Evolutionary conservation across 2,113 vertebrate species (phyloP).

Genomic region (Rhinogobius similis): DNA sequence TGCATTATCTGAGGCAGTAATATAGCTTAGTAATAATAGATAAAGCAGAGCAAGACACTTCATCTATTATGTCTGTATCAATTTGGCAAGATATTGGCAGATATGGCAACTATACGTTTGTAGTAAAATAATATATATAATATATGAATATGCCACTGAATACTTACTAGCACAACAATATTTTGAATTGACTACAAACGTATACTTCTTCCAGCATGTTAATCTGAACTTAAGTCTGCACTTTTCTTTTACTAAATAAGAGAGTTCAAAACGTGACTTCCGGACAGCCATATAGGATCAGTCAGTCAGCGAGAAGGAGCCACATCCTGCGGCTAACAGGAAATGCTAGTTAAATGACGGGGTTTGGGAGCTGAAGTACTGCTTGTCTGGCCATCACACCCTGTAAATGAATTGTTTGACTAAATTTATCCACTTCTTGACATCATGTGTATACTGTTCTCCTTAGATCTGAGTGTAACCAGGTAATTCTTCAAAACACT

Average conservation of each 20-base stretch:
- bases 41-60: too few relatives aligned
- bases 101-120: too few relatives aligned
- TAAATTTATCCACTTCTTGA: slow-evolving; percentile 28
- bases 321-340: slow-evolving; percentile 69
- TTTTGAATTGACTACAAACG: background rate
- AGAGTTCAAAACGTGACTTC: slow-evolving; percentile 50
- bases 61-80: too few relatives aligned
- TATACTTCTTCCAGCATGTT: background rate
- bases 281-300: slow-evolving; percentile 50
- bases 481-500: background rate
- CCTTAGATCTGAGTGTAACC: background rate
- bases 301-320: slow-evolving; percentile 32
- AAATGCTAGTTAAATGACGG: slow-evolving; percentile 71
- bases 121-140: background rate
- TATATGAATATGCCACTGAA: background rate
- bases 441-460: slow-evolving; percentile 21
- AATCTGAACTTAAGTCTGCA: slow-evolving; percentile 38
- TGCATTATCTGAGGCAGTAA: too few relatives aligned
- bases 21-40: too few relatives aligned
- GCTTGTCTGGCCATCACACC: slow-evolving; percentile 42
- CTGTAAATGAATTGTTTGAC: slow-evolving; percentile 51
- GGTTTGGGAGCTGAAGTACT: slow-evolving; percentile 60
- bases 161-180: background rate
- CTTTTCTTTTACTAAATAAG: slow-evolving; percentile 54
- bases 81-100: too few relatives aligned